Evolutionary conservation across 2,888 invertebrate species (phyloP).

Genomic region (Hypomecis atomaria): DNA sequence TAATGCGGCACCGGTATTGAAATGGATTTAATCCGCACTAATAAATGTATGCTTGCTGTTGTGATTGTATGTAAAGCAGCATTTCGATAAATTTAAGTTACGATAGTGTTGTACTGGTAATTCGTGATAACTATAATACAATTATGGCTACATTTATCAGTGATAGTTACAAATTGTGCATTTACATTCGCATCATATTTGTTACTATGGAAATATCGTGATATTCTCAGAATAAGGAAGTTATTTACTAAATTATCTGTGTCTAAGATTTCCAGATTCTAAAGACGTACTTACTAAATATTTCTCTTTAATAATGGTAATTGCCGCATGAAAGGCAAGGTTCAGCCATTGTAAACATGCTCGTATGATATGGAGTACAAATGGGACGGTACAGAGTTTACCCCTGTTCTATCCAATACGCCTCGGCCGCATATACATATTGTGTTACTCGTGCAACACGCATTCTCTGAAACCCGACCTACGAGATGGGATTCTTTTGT

Average conservation of each 20-base stretch:
- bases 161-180: too few species aligned
- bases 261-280: slow-evolving; percentile 7
- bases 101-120: slow-evolving; percentile 6
- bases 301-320: slow-evolving; percentile 23
- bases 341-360: slow-evolving; percentile 16
- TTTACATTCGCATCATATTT: too few species aligned
- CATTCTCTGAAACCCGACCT: slow-evolving; percentile 77
- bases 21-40: slow-evolving; percentile 62
- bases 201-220: neutral
- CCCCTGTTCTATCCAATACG: slow-evolving; percentile 54
- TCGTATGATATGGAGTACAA: slow-evolving; percentile 19
- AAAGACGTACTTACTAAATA: slow-evolving; percentile 11
- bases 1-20: slow-evolving; percentile 57
- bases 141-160: neutral
- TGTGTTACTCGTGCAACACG: slow-evolving; percentile 74
- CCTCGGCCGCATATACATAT: slow-evolving; percentile 71
- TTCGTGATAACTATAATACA: neutral
- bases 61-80: slow-evolving; percentile 38
- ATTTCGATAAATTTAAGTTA: slow-evolving; percentile 12
- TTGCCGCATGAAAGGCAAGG: slow-evolving; percentile 18
- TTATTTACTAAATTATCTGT: slow-evolving; percentile 9
- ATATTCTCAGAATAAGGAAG: slow-evolving; percentile 7
- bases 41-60: slow-evolving; percentile 54
- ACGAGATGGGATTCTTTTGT: slow-evolving; percentile 77
- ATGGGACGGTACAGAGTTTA: slow-evolving; percentile 33